Percentiles rank a stretch among this genome's conserved stretches.
These are phyloP conservation scores for Tragulus kanchil DNA, from an alignment of 2,113 vertebrate species.

Conservation along the genomic window DNA sequence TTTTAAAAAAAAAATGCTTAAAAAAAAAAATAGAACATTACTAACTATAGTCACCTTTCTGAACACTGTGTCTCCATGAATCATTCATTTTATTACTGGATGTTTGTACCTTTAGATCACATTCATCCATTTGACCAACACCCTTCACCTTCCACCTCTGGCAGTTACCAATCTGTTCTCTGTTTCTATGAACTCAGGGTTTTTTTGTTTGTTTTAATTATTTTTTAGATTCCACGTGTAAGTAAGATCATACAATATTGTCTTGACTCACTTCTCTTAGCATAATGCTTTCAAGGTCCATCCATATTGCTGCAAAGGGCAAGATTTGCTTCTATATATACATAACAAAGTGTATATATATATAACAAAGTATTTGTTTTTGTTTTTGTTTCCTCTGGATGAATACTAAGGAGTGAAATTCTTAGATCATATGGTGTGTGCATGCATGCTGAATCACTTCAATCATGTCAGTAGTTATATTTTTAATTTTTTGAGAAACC, in stretches of 20 bases:
- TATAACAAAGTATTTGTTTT: not conserved
- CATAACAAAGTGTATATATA: not conserved
- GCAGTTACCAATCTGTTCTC: not conserved
- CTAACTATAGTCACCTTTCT: no score
- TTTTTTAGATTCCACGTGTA: not conserved
- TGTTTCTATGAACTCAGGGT: not conserved
- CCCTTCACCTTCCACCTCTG: not conserved
- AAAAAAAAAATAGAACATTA: not conserved
- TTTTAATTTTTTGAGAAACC: not conserved
- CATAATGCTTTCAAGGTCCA: not conserved
- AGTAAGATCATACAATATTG: not conserved
- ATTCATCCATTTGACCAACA: not conserved
- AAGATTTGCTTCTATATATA: not conserved
- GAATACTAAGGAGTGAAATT: not conserved
- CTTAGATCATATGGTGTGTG: not conserved
- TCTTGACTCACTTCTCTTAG: not conserved
- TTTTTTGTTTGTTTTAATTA: not conserved
- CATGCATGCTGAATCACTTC: accelerated
- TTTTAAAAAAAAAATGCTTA: no score
- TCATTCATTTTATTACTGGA: not conserved
- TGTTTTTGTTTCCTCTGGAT: not conserved
- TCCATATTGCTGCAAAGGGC: not conserved
- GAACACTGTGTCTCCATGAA: not conserved
- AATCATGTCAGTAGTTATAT: not conserved
- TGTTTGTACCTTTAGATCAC: not conserved